Evolutionary conservation across 2,113 vertebrate species (phyloP), one percentile per base, ranked within the genome.

Genomic region (Pterophyllum scalare): DNA sequence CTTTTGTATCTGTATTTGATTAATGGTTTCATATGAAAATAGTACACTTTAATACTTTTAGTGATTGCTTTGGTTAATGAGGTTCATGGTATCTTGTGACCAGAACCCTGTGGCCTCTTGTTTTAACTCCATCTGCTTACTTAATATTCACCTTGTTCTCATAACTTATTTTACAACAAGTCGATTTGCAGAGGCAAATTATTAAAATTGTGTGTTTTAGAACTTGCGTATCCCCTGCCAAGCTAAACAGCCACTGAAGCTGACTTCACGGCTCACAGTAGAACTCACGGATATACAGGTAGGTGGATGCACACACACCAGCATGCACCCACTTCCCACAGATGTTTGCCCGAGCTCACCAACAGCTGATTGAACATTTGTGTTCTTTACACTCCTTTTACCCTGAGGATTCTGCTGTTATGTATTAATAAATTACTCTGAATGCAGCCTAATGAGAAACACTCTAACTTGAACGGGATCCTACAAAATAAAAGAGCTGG

Each of bases 271-370:
- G 38, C 89, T 98, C 76, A 88, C 96, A 70, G 94, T 95, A 20
- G 95, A 95, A 52, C 86, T 98, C 33, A 93, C 31, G n/a, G 95
- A 97, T 80, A 96, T 96, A 83, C 97, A 98, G 94, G 97, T 98
- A 91, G 94, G 93, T 87, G 67, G 65, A 59, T 24, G 62, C 46
- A 59, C 26, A 59, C 65, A 38, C n/a, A 26, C 65, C 31, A 40
- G 64, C 43, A 28, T 79, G 49, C 28, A 33, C 7, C 54, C 75
- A 26, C 10, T 26, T 13, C 61, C 38, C 26, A 35, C 90, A 88
- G 9, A 89, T 91, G 82, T 84, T 82, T 85, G 11, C 52, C 19
- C 13, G 1, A 22, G 24, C 46, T 77, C 28, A 31, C 56, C 22
- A 89, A 88, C 91, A 91, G 59, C 91, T 92, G 77, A 67, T 54